Evolutionary conservation across 2,113 vertebrate genomes (phyloP), one percentile per base, ranked within the genome.

Genomic region (Ameiurus melas): DNA sequence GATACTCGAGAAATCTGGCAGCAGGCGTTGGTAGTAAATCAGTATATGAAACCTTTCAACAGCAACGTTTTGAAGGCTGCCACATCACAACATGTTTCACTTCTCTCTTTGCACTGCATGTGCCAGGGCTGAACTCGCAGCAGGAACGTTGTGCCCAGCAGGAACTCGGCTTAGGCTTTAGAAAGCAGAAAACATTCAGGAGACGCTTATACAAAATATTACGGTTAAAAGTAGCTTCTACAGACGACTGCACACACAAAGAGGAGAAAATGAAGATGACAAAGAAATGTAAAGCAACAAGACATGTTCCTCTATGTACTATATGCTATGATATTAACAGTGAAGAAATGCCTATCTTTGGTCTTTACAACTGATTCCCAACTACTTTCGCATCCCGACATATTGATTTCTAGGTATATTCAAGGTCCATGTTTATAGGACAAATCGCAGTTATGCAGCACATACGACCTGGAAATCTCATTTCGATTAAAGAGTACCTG

Each of bases 1-100:
- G 86, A 88, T 85, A 90, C 82, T 85, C 9, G 84, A 88, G 87
- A 70, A 64, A 70, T 77, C 62, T 78, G 87, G 84, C 89, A 88
- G 85, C 80, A 84, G 51, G 70, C 77, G 84, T 27, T 3, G 87
- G 36, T 70, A 43, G 51, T 90, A 79, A 88, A 86, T 90, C 81
- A 88, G 60, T 6, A 84, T 30, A 84, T 47, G 88, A 84, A 86
- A 86, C 70, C 80, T 86, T 78, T 90, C 85, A 88, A 58, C 84
- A 86, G 53, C 79, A 53, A 12, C 6, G 36, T 62, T 78, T 55
- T 36, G 47, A 33, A 27, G 47, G 57, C 33, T 33, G 47, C 78
- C 78, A 71, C 33, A 30, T 82, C 30, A 30, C 7, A 12, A 77
- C 57, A 36, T 62, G 60, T 86, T 88, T 53, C 80, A 75, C 75